Conservation (phyloP, 2,888 invertebrate genomes). For the Fragum sueziense region DNA sequence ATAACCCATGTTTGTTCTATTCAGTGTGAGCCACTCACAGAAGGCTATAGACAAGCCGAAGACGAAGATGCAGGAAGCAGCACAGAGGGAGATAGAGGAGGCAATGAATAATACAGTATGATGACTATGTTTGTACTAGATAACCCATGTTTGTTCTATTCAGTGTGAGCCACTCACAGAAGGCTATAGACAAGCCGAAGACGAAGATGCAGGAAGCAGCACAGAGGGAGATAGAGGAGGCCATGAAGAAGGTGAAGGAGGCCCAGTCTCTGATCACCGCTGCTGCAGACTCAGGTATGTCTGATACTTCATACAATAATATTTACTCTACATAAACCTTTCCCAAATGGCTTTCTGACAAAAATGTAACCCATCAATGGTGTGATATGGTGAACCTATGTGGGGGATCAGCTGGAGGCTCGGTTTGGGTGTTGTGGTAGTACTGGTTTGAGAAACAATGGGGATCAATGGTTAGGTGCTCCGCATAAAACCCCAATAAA, state of each 20-base stretch:
- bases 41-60: conserved; percentile 76
- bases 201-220: conserved; percentile 74
- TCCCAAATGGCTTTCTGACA: too few species aligned
- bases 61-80: conserved; percentile 73
- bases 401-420: too few species aligned
- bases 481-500: too few species aligned
- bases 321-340: background rate
- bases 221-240: conserved; percentile 87
- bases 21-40: conserved; percentile 92
- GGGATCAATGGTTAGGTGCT: too few species aligned
- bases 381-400: too few species aligned
- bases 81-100: conserved; percentile 86
- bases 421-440: too few species aligned
- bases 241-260: conserved; percentile 97
- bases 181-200: conserved; percentile 75
- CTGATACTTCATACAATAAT: too few species aligned
- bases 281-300: conserved; percentile 85
- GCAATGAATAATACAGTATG: conserved; percentile 99
- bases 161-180: conserved; percentile 92
- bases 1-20: too few species aligned
- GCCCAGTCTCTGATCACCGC: conserved; percentile 97
- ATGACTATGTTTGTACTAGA: too few species aligned
- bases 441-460: too few species aligned
- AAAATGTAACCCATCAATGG: too few species aligned
- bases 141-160: conserved; percentile 26